phyloP scores from a whole-genome alignment of 2,113 vertebrate species.

The Tachycineta bicolor region DNA sequence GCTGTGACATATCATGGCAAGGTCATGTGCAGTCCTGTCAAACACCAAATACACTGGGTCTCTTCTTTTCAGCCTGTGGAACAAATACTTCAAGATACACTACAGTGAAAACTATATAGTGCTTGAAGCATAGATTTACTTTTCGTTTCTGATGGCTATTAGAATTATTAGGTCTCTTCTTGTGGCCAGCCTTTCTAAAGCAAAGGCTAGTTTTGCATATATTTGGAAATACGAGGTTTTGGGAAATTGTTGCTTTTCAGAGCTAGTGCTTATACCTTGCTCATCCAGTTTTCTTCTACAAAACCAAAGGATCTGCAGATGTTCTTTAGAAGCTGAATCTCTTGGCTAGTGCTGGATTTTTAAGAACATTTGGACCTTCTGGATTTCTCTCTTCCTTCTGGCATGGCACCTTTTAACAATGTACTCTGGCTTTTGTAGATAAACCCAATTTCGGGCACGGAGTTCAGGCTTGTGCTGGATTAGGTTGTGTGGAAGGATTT shows the following conservation, averaged over 20 bases:
- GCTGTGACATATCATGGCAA: background rate
- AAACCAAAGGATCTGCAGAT: background rate
- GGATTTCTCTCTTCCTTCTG: background rate
- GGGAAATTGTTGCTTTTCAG: background rate
- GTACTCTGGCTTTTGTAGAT: background rate
- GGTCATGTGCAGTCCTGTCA: background rate
- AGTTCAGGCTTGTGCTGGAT: conserved; percentile 21
- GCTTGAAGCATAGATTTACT: background rate
- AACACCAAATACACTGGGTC: background rate
- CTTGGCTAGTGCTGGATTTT: background rate
- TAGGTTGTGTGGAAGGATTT: conserved; percentile 36
- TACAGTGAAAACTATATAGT: background rate
- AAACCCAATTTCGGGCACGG: background rate
- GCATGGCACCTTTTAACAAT: background rate
- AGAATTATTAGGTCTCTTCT: background rate
- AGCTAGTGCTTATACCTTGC: background rate
- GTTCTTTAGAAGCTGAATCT: background rate
- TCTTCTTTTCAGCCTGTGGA: background rate
- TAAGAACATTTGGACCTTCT: background rate
- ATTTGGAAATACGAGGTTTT: background rate
- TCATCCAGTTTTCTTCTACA: background rate
- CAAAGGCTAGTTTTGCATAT: background rate
- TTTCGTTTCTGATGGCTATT: background rate
- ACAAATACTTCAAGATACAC: background rate
- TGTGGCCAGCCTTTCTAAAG: background rate